Percentiles rank a stretch among this genome's conserved stretches.
phyloP scores from a whole-genome alignment of 2,113 vertebrate genomes.

The Tachycineta bicolor region DNA sequence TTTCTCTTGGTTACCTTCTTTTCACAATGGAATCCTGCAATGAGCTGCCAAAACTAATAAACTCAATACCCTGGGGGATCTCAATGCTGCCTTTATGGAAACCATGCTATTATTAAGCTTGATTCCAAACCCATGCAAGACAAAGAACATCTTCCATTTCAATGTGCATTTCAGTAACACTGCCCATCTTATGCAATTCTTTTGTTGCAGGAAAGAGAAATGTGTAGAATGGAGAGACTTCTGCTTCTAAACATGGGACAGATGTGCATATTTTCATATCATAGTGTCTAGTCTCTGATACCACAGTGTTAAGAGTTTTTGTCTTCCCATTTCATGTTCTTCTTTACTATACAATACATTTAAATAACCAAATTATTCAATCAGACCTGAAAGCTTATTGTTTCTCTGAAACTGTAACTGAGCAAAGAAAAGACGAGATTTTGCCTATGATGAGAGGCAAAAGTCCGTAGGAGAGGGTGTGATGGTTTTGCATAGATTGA shows the following conservation, averaged over 20 bases:
- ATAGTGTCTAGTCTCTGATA: not conserved
- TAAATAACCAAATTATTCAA: not conserved
- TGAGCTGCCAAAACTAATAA: fast-evolving
- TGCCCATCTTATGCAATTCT: not conserved
- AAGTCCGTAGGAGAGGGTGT: not conserved
- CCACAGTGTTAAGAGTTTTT: not conserved
- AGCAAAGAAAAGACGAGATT: not conserved
- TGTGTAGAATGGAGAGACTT: not conserved
- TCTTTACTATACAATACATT: not conserved
- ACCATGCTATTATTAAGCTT: not conserved
- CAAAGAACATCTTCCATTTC: not conserved
- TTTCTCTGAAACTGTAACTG: not conserved
- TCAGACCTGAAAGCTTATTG: not conserved
- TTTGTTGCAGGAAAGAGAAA: not conserved
- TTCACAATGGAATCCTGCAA: not conserved
- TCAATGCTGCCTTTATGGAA: not conserved
- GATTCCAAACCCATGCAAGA: not conserved
- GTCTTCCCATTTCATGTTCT: not conserved
- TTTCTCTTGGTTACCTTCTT: not conserved
- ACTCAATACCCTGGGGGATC: not conserved
- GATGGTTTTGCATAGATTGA: not conserved
- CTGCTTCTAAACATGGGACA: not conserved
- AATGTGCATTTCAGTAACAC: not conserved
- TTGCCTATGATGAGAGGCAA: not conserved
- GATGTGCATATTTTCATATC: not conserved